Evolutionary conservation across 2,888 invertebrate genomes (phyloP).

Genomic region (Ctena decussata): DNA sequence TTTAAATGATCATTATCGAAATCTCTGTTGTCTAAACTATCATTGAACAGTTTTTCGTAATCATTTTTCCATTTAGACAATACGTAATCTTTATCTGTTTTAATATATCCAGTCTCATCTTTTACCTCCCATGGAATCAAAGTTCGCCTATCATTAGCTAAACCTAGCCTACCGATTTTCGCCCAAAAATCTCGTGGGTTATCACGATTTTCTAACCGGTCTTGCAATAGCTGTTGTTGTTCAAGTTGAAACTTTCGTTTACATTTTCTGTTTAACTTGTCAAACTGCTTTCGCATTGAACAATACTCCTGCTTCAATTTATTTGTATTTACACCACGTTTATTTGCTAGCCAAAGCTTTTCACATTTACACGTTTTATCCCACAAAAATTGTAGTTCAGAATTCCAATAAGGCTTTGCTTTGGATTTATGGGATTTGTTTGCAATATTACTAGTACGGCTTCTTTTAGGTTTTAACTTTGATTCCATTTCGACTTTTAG

Average conservation of each 20-base stretch:
- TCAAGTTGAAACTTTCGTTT: neutral
- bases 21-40: neutral
- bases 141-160: conserved; percentile 6
- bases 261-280: conserved; percentile 3
- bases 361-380: neutral
- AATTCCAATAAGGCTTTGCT: conserved; percentile 9
- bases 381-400: conserved; percentile 4
- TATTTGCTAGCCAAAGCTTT: neutral
- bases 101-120: neutral
- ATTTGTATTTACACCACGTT: neutral
- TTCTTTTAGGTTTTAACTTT: neutral
- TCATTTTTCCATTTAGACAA: conserved; percentile 14
- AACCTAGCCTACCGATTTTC: neutral
- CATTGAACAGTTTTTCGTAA: conserved; percentile 6
- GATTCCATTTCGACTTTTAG: neutral
- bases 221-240: neutral
- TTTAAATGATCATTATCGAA: conserved; percentile 1
- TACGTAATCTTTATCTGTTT: neutral
- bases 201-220: neutral
- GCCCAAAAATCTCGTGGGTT: conserved; percentile 4
- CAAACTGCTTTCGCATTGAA: neutral
- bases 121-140: neutral
- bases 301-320: neutral
- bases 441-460: neutral
- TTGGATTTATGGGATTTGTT: neutral